These are phyloP conservation scores for Telenomus remus DNA, from an alignment of 1,140 invertebrate species.

Conservation along the genomic window DNA sequence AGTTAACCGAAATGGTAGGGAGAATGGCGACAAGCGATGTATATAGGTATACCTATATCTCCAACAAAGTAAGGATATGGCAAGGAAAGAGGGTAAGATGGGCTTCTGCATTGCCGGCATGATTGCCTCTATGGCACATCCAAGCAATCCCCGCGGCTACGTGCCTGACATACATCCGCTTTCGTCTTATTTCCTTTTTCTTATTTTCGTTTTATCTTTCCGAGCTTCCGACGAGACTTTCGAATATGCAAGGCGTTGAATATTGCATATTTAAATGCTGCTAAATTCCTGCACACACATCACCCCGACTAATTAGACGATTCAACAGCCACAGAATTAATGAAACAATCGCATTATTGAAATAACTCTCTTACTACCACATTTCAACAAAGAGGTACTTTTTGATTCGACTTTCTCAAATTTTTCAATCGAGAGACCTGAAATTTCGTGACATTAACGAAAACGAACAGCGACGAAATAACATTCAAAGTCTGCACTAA, in stretches of 20 bases:
- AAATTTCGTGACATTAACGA: no score
- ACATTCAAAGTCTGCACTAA: no score
- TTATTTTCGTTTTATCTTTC: slow-evolving; percentile 58
- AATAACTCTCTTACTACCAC: slow-evolving; percentile 16
- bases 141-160: slow-evolving; percentile 76
- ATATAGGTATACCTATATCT: slow-evolving; percentile 37
- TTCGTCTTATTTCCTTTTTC: slow-evolving; percentile 69
- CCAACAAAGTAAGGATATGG: slow-evolving; percentile 47
- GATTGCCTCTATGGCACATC: slow-evolving; percentile 77
- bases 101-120: slow-evolving; percentile 75
- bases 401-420: no score
- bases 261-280: slow-evolving; percentile 68
- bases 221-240: slow-evolving; percentile 61
- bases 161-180: slow-evolving; percentile 75
- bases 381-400: slow-evolving; percentile 24
- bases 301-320: slow-evolving; percentile 65
- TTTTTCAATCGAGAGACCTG: no score
- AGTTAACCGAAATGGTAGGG: slow-evolving; percentile 42
- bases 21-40: slow-evolving; percentile 44
- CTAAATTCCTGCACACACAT: slow-evolving; percentile 63
- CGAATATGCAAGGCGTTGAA: slow-evolving; percentile 66
- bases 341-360: slow-evolving; percentile 47
- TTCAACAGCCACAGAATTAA: slow-evolving; percentile 61
- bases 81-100: slow-evolving; percentile 72
- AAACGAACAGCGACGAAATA: no score